Conservation (phyloP, 1,140 invertebrate genomes). For the Drosophila subobscura region DNA sequence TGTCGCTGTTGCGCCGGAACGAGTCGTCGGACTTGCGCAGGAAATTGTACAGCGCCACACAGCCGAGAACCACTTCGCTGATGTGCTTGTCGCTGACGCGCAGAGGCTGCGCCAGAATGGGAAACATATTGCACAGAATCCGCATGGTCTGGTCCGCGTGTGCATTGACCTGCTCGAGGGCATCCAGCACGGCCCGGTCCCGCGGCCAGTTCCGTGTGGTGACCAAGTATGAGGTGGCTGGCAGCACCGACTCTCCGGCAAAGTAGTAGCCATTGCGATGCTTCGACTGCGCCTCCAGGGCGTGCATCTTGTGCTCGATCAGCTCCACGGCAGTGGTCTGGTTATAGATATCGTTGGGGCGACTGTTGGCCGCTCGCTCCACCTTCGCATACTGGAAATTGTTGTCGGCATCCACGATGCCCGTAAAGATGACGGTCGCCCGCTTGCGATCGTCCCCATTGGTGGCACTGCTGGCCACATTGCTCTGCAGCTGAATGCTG, state of each 20-base stretch:
- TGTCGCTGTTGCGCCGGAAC: slow-evolving; percentile 72
- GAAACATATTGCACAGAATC: slow-evolving; percentile 80
- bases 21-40: slow-evolving; percentile 77
- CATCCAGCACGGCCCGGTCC: slow-evolving; percentile 53
- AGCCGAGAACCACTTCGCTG: slow-evolving; percentile 74
- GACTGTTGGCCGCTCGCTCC: slow-evolving; percentile 65
- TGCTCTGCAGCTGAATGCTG: slow-evolving; percentile 73
- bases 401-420: slow-evolving; percentile 76
- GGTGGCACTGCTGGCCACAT: slow-evolving; percentile 28
- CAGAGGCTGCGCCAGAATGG: slow-evolving; percentile 72
- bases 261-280: slow-evolving; percentile 66
- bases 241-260: slow-evolving; percentile 66
- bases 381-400: slow-evolving; percentile 79
- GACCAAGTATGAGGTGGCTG: slow-evolving; percentile 67
- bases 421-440: slow-evolving; percentile 74
- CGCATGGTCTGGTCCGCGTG: slow-evolving; percentile 77
- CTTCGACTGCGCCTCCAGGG: slow-evolving; percentile 52
- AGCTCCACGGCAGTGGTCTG: slow-evolving; percentile 73
- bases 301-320: slow-evolving; percentile 69
- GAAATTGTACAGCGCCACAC: slow-evolving; percentile 79
- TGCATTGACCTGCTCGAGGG: slow-evolving; percentile 60
- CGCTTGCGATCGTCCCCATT: slow-evolving; percentile 65
- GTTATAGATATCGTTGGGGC: slow-evolving; percentile 74
- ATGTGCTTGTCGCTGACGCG: slow-evolving; percentile 76
- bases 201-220: slow-evolving; percentile 62